A percentile compares a stretch with the other conserved stretches of the same genome.
phyloP scores from a whole-genome alignment of 1,140 invertebrate genomes.

The Archivesica marissinica region DNA sequence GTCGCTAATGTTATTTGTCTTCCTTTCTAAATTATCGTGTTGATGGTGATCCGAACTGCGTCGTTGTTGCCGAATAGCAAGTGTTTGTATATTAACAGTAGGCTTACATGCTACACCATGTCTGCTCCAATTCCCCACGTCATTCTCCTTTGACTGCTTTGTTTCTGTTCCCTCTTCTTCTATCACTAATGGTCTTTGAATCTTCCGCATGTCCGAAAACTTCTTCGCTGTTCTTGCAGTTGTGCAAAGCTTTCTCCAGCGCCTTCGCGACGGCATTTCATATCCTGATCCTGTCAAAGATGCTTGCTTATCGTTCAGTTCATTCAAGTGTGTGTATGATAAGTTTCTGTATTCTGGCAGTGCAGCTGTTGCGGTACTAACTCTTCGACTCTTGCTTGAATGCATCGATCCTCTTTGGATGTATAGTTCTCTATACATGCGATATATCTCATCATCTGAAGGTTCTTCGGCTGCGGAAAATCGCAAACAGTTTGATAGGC shows the following conservation, averaged over 20 bases:
- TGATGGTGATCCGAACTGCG: neutral
- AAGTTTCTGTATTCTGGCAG: neutral
- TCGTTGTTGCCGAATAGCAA: neutral
- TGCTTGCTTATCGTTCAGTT: neutral
- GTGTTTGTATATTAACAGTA: neutral
- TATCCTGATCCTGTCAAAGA: neutral
- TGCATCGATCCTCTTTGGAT: neutral
- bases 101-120: neutral
- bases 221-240: conserved; percentile 8
- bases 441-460: conserved; percentile 37
- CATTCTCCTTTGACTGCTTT: neutral
- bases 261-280: conserved; percentile 10
- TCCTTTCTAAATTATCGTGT: neutral
- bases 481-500: neutral
- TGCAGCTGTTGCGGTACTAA: neutral
- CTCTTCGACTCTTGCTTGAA: neutral
- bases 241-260: conserved; percentile 32
- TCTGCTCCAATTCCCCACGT: neutral
- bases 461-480: neutral
- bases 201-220: neutral
- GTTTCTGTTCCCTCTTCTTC: neutral
- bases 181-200: neutral
- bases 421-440: conserved; percentile 23
- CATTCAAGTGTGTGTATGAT: neutral
- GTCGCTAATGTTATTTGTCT: neutral